These are phyloP conservation scores for Zosterops japonicus DNA, from an alignment of 2,113 vertebrate species.

Conservation along the genomic window DNA sequence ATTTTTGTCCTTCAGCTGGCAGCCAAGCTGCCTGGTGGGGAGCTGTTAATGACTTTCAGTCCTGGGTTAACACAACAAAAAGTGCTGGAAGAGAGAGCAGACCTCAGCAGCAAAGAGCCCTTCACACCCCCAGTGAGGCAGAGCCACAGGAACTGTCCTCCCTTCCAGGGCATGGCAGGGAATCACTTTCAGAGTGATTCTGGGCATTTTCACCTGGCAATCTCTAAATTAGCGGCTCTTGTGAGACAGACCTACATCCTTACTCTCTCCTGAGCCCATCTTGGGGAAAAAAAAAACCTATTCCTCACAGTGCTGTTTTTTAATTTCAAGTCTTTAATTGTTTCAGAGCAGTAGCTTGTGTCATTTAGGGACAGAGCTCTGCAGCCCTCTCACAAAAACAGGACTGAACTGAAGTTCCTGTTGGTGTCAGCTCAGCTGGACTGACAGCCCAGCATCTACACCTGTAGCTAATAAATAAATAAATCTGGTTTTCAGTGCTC, in stretches of 20 bases:
- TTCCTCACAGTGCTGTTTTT: not conserved
- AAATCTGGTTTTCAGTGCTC: not conserved
- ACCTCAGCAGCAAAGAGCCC: not conserved
- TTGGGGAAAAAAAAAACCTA: not conserved
- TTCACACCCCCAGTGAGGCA: not conserved
- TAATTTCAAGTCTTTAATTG: not conserved
- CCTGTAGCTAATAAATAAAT: not conserved
- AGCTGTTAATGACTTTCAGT: not conserved
- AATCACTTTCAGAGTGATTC: not conserved
- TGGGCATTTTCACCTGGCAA: not conserved
- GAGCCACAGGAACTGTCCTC: not conserved
- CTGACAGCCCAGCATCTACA: fast-evolving
- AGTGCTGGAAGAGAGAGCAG: not conserved
- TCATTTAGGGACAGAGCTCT: not conserved
- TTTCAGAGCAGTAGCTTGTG: not conserved
- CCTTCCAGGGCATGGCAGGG: fast-evolving
- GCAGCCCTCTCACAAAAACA: not conserved
- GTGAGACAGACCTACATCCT: fast-evolving
- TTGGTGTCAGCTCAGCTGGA: not conserved
- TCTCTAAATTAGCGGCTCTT: not conserved
- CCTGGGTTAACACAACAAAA: not conserved
- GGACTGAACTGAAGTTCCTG: not conserved
- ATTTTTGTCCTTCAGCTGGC: not conserved
- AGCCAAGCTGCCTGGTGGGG: not conserved
- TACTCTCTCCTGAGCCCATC: not conserved